phyloP scores from a whole-genome alignment of 2,888 invertebrate genomes.

The Ochlodes sylvanus region DNA sequence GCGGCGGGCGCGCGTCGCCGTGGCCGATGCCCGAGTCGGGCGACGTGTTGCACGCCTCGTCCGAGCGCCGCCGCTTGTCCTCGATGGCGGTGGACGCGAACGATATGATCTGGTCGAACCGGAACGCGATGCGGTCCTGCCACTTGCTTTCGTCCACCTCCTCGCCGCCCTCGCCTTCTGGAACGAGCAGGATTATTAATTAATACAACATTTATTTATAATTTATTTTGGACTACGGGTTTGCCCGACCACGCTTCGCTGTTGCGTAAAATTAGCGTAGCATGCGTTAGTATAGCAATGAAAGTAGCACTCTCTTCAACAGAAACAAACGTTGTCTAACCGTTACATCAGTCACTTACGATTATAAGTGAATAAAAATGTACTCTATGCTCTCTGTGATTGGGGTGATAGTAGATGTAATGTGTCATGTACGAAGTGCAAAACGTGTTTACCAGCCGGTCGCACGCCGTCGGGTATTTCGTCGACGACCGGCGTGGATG shows the following conservation, averaged over 20 bases:
- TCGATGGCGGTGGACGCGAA: conserved; percentile 97
- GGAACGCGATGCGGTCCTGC: conserved; percentile 96
- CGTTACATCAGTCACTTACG: too few species aligned
- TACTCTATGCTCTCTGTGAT: too few species aligned
- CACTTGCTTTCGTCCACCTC: conserved; percentile 94
- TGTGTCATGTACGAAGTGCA: too few species aligned
- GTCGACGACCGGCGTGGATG: conserved; percentile 87
- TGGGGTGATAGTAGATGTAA: too few species aligned
- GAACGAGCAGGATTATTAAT: conserved; percentile 45
- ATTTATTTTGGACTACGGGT: too few species aligned
- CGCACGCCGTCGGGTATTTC: conserved; percentile 79
- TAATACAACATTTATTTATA: not conserved
- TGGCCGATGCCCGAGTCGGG: conserved; percentile 95
- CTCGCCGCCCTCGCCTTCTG: conserved; percentile 86
- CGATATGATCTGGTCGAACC: conserved; percentile 96
- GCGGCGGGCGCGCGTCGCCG: conserved; percentile 74
- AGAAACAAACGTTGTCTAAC: too few species aligned
- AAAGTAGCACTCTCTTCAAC: too few species aligned
- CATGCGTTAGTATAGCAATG: too few species aligned
- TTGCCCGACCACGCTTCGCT: too few species aligned
- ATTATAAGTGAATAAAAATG: too few species aligned
- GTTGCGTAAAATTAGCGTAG: too few species aligned
- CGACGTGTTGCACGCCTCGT: conserved; percentile 93
- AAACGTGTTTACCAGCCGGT: conserved; percentile 63
- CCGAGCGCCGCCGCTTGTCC: conserved; percentile 92